phyloP scores from a whole-genome alignment of 2,797 vertebrate genomes.

The Cossypha polioptera region DNA sequence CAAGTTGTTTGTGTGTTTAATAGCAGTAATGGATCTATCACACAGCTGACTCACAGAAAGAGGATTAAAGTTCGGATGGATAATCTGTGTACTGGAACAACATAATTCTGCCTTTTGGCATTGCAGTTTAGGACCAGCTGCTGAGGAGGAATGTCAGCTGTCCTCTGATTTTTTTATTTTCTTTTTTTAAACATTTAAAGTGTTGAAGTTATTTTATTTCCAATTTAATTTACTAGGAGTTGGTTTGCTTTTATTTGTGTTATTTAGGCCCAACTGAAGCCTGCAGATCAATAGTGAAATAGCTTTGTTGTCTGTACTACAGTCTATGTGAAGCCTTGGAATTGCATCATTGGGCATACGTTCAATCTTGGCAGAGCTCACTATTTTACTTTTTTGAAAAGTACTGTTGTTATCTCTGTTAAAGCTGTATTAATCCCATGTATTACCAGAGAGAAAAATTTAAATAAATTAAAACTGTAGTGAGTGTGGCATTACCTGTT shows the following conservation, averaged over 20 bases:
- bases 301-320: background rate
- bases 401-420: background rate
- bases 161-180: background rate
- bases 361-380: background rate
- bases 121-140: background rate
- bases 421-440: background rate
- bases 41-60: background rate
- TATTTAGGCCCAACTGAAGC: background rate
- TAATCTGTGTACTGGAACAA: background rate
- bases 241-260: background rate
- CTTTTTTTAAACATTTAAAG: background rate
- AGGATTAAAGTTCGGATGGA: slow-evolving; percentile 23
- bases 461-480: background rate
- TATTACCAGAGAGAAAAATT: background rate
- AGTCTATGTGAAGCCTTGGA: background rate
- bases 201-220: background rate
- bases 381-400: background rate
- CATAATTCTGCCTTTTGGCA: background rate
- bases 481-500: background rate
- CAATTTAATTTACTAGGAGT: background rate
- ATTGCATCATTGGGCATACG: background rate
- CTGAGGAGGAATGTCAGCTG: background rate
- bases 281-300: background rate
- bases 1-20: background rate
- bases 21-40: background rate